Base-by-base conservation (phyloP, 2,797 vertebrate species). In the Lutjanus argentimaculatus region DNA sequence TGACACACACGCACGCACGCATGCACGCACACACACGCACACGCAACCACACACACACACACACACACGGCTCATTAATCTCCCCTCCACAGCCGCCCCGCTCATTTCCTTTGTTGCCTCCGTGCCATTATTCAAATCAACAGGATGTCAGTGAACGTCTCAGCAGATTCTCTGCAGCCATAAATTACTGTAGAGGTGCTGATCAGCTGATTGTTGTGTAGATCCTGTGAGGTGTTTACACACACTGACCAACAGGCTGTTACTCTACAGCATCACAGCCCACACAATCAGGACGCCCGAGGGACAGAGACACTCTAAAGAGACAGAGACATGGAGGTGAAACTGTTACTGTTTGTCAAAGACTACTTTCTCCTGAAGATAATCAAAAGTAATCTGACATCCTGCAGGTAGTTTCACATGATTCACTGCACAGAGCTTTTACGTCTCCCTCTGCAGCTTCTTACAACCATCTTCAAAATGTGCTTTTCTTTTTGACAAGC, bases 41-140 rank as follows among this genome's bases (percentile, higher is more conserved):
- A 16, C 56, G 59, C 12, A 65, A 58, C 8, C 30, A 48, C 48
- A 43, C 62, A 30, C 19, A 58, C 57, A 49, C 53, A 51, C 43
- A 43, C 45, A 73, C 69, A 51, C 53, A 77, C 6, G 19, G 53
- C 25, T 40, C 65, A 82, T 76, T 82, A 63, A 77, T 80, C 69
- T 21, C 63, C n/a, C 40, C 30, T 76, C n/a, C n/a, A n/a, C n/a
- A n/a, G n/a, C n/a, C n/a, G n/a, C 72, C 16, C 8, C 45, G 55
- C 48, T 75, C 46, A 74, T 84, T 80, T 77, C 75, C 78, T 67
- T 51, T 57, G 55, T 72, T 75, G 36, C 71, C 63, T 68, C 64
- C 11, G 4, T 52, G 77, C 61, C 22, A 73, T 85, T 67, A 83
- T 69, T 78, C 66, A 75, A 75, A 75, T 79, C 76, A 61, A 67